Percentiles rank a stretch among this genome's conserved stretches.
Conservation (phyloP, 2,113 vertebrate genomes). For the Bombycilla garrulus region DNA sequence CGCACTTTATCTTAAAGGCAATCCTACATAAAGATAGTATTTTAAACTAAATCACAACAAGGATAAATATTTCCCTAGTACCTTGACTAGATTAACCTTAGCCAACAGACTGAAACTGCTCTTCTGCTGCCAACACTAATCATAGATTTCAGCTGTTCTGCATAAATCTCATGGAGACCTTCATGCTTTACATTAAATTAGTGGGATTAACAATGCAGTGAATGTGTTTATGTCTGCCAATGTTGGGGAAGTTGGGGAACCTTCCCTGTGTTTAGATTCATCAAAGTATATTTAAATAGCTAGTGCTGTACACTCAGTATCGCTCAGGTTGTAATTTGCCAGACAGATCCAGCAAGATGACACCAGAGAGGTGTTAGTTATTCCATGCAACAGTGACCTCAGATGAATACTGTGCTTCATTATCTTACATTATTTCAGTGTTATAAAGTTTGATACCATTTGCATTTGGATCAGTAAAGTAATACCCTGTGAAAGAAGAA, state of each 20-base stretch:
- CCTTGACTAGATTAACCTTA: constrained; percentile 37
- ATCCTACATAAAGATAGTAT: background rate
- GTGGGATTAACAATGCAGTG: constrained; percentile 21
- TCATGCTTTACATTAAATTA: background rate
- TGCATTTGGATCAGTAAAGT: constrained; percentile 22
- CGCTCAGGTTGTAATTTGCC: constrained; percentile 3
- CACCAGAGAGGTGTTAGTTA: constrained; percentile 14
- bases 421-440: background rate
- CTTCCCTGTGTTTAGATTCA: background rate
- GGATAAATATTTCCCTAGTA: constrained; percentile 33
- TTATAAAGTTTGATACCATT: background rate
- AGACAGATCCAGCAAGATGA: background rate
- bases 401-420: constrained; percentile 23
- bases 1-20: constrained; percentile 19
- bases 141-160: background rate
- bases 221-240: background rate
- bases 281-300: constrained; percentile 7
- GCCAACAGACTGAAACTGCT: constrained; percentile 13
- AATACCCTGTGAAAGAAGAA: background rate
- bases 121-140: constrained; percentile 1
- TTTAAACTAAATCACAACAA: constrained; percentile 34
- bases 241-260: background rate
- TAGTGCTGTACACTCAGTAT: background rate
- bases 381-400: constrained; percentile 25
- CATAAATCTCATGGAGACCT: background rate